Conservation (phyloP, 2,888 invertebrate genomes). For the Alentia gelatinosa region DNA sequence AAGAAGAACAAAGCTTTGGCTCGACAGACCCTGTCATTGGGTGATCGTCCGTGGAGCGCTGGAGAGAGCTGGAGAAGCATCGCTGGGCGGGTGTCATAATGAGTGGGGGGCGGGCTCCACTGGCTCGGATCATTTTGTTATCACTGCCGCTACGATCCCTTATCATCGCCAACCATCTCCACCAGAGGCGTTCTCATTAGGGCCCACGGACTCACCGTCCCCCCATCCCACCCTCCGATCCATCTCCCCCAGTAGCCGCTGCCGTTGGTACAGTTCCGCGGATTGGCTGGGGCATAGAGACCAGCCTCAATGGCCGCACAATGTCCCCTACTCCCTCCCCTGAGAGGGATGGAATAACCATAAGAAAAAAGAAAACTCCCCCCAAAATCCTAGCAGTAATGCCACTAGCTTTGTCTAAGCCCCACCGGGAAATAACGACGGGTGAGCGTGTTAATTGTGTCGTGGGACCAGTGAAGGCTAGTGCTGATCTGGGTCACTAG, state of each 20-base stretch:
- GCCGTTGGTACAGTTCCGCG: too few relatives aligned
- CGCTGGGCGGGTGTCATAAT: neutral
- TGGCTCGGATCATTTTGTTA: slow-evolving; percentile 29
- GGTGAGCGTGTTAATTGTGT: neutral
- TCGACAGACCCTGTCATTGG: neutral
- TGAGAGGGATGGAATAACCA: neutral
- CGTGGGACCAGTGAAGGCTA: neutral
- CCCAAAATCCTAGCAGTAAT: too few relatives aligned
- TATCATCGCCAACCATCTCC: neutral
- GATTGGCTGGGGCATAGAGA: too few relatives aligned
- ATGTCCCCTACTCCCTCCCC: too few relatives aligned
- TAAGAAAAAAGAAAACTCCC: neutral
- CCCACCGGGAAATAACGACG: neutral
- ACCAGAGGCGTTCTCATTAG: neutral
- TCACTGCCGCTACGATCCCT: neutral
- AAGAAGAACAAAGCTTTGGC: neutral
- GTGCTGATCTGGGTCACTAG: slow-evolving; percentile 1
- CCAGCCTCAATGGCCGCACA: neutral
- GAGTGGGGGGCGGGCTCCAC: neutral
- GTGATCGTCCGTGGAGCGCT: too few relatives aligned
- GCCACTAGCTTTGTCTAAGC: too few relatives aligned
- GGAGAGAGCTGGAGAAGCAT: too few relatives aligned
- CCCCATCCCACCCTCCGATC: too few relatives aligned
- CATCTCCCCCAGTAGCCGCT: too few relatives aligned
- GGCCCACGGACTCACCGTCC: too few relatives aligned